Evolutionary conservation across 2,797 vertebrate genomes (phyloP), one percentile per base, ranked within the genome.

Genomic region (Clamator glandarius): DNA sequence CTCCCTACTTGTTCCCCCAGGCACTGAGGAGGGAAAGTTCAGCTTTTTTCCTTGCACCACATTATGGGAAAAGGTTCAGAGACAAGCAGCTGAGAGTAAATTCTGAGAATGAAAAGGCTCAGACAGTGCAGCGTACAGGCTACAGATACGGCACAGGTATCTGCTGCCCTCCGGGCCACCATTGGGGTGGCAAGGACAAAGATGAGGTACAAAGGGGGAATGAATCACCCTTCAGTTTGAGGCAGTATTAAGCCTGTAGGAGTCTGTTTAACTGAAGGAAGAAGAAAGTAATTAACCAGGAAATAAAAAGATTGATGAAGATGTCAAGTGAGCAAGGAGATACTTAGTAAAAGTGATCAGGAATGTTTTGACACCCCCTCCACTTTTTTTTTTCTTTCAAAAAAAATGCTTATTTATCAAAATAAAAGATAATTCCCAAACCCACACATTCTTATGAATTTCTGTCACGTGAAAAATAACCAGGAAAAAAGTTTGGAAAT

Each of bases 81-180:
- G 26, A 29, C 6, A 41, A 54, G 31, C 7, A 26, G 59, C 4
- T 52, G 16, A 29, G 28, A 31, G 31, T 51, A 14, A 61, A 3
- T 1, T 35, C 42, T 48, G 42, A 55, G 66, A 79, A 57, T 15
- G 9, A 33, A 46, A 82, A 78, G 12, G 20, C 68, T 8, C 50
- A 48, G 50, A 11, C 3, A 55, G 41, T 0, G 2, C 18, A 59
- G 44, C 0, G 0, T 36, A n/a, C 44, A 68, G 41, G 4, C 18
- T 19, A 12, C n/a, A 67, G 36, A 29, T 10, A 57, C 19, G 11
- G 70, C 15, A 64, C 5, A 31, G 6, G 3, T 12, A 8, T 11
- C 66, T 81, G 70, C 63, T 78, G 78, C 62, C 26, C 29, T 74
- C 39, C 25, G 21, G 74, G 18, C 31, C 29, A 9, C 19, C 5